Evolutionary conservation across 2,113 vertebrate genomes (phyloP), one percentile per base, ranked within the genome.

Genomic region (Lycocorax pyrrhopterus): DNA sequence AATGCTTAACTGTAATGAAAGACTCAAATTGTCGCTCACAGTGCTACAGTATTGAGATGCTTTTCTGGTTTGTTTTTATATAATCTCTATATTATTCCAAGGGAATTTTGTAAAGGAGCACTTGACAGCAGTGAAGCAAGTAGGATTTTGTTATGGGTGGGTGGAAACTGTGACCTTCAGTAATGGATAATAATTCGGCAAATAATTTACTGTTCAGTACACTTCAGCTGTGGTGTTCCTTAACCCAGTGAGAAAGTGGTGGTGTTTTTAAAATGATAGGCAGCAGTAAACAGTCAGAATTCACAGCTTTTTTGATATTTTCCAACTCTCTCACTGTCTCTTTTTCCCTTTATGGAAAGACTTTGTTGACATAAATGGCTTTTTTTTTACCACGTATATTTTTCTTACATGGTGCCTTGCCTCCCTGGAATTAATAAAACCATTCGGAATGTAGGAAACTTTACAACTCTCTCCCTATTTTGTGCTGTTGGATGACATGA

Each of bases 1-100:
- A 93, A 78, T 78, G 60, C 58, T 78, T 95, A 69, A 53, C 51
- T 86, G 25, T 83, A 95, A 80, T 82, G 86, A 91, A 96, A 95
- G 79, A 85, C 47, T 79, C 58, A 80, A 92, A 68, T 92, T 75
- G 6, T 89, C 44, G 17, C 81, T 93, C 74, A 26, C 37, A 79
- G 53, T 53, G 49, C 12, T 96, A 86, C 60, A 89, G 43, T 64
- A 53, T 58, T 83, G 74, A 93, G 59, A 53, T 29, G 16, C 41
- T 59, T 97, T 84, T 77, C 44, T 76, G 37, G 16, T 51, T 64
- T 72, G 69, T 82, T 84, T 86, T 58, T 51, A 41, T 43, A 37
- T 60, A 32, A 63, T 58, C 56, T 78, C 49, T 87, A 59, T 81
- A 68, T 71, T 29, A 58, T 78, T 89, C 59, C 30, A 26, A 71